Evolutionary conservation across 2,888 invertebrate genomes (phyloP).

Genomic region (Liposcelis brunnea): DNA sequence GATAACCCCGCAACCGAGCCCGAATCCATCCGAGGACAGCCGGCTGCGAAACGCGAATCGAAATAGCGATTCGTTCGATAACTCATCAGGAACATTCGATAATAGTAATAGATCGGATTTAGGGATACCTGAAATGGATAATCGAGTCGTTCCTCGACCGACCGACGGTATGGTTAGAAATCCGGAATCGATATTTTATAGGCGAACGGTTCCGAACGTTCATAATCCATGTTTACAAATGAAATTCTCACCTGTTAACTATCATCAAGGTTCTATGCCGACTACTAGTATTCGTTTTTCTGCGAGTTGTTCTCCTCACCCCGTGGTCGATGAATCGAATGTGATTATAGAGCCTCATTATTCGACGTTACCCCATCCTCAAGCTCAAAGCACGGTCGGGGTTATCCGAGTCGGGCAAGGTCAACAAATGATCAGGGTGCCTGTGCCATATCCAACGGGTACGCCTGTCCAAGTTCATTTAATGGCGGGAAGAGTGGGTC

Average conservation of each 20-base stretch:
- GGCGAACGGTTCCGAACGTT: slow-evolving; percentile 5
- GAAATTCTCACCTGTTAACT: slow-evolving; percentile 15
- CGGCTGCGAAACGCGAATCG: too few species aligned
- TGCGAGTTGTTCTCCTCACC: slow-evolving; percentile 11
- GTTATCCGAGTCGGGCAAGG: slow-evolving; percentile 21
- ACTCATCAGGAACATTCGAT: too few species aligned
- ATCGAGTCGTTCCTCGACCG: not conserved
- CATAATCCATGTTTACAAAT: slow-evolving; percentile 15
- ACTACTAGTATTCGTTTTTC: slow-evolving; percentile 10
- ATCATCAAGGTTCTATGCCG: not conserved
- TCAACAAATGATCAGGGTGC: slow-evolving; percentile 32
- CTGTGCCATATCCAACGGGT: slow-evolving; percentile 26
- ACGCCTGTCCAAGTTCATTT: slow-evolving; percentile 30
- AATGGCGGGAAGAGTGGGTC: slow-evolving; percentile 21
- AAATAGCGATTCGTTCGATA: too few species aligned
- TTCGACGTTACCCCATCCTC: slow-evolving; percentile 15
- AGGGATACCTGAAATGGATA: not conserved
- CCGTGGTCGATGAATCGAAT: slow-evolving; percentile 9
- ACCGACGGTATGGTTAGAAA: slow-evolving; percentile 4
- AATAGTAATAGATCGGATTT: too few species aligned
- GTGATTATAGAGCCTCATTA: slow-evolving; percentile 17
- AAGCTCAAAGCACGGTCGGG: slow-evolving; percentile 17
- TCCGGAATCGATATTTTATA: slow-evolving; percentile 4
- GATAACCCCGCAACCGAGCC: slow-evolving; percentile 5
- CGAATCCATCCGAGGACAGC: not conserved